Evolutionary conservation across 2,888 invertebrate genomes (phyloP), one percentile per base, ranked within the genome.

Genomic region (Herminia tarsipennalis): DNA sequence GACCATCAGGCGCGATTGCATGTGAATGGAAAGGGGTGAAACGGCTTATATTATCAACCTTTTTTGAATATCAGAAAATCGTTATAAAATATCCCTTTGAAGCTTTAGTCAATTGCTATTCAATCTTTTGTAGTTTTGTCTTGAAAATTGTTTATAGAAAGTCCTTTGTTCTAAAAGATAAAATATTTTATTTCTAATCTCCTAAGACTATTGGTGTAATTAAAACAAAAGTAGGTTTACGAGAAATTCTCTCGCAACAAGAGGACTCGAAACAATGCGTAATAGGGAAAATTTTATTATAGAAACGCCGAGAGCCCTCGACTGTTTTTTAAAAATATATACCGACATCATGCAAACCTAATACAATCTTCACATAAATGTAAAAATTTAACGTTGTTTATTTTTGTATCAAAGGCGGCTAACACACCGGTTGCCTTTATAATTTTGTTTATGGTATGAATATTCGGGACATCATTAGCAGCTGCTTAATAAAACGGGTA

Each of bases 1-100:
- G 43, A 47, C 40, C 41, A 46, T 58, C 50, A 43, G 47, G 35
- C 50, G 51, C n/a, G n/a, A n/a, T n/a, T n/a, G n/a, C n/a, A n/a
- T 41, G 10, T 30, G 10, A 13, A 9, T 33, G 6, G 22, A 30
- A 17, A 36, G 33, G 27, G 29, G 29, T 42, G 40, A 40, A 28
- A n/a, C n/a, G n/a, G n/a, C n/a, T n/a, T n/a, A n/a, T n/a, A n/a
- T n/a, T n/a, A n/a, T n/a, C n/a, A n/a, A n/a, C n/a, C 5, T 27
- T 20, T 27, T 27, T 5, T 18, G 5, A n/a, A n/a, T n/a, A n/a
- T n/a, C n/a, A n/a, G n/a, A n/a, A 36, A 27, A n/a, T 14, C 27
- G 14, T 13, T 9, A 14, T n/a, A 12, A 8, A 32, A 18, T 17
- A 14, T 18, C 2, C 17, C 16, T 28, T 8, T n/a, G 0, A 5